Evolutionary conservation across 2,797 vertebrate species (phyloP), one percentile per base, ranked within the genome.

Genomic region (Nannoperca obscura): DNA sequence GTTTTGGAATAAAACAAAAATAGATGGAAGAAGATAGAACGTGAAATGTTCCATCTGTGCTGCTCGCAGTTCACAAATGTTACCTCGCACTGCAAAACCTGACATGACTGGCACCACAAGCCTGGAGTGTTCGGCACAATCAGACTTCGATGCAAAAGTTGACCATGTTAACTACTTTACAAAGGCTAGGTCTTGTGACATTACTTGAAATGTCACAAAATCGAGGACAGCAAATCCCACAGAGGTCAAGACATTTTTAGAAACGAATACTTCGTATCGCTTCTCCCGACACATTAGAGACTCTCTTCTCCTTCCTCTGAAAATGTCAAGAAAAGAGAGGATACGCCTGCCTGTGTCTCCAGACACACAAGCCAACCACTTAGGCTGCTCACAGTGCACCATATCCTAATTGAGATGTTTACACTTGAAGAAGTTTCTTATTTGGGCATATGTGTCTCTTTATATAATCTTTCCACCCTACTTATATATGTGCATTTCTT

Each of bases 241-340:
- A 50, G 74, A 64, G 77, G 71, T 83, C 67, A 30, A 50, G 73
- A 74, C 59, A 73, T 66, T 76, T 76, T 65, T 17, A 58, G 59
- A 81, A 74, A 75, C 42, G 32, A 73, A 69, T 70, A 53, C 60
- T 58, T 75, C 22, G 38, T 65, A 82, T 65, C 36, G 47, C 38
- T 80, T 55, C 66, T 68, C 40, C 47, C 30, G 24, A 63, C 69
- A 76, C 65, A 60, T 58, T 44, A 52, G 55, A 47, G 73, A 76
- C 73, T 46, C 58, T 80, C 47, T 54, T 61, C 73, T 77, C 22
- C 22, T 74, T 80, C 59, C 71, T 64, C 50, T 64, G 73, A 59
- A 86, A 86, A 89, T 86, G 79, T 84, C 77, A 84, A 72, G 66
- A 71, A 59, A 72, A 32, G 27, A 14, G 27, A 74, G 53, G 55